A percentile compares a stretch with the other conserved stretches of the same genome.
Conservation (phyloP, 1,140 invertebrate species). For the Drosophila grimshawi region DNA sequence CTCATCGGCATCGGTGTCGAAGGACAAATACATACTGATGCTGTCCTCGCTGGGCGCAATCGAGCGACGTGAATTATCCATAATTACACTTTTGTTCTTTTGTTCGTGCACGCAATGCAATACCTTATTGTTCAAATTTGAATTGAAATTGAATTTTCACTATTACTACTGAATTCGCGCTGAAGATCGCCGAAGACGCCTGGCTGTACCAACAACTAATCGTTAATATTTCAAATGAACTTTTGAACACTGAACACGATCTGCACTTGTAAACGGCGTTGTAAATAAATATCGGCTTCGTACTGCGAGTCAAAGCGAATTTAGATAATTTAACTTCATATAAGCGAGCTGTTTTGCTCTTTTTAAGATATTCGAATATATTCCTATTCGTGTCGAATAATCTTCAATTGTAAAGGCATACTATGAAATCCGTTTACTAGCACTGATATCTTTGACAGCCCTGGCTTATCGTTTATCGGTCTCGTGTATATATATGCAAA, state of each 20-base stretch:
- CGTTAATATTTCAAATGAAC: constrained; percentile 73
- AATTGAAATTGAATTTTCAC: constrained; percentile 23
- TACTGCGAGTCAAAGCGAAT: neutral
- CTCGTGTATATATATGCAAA: neutral
- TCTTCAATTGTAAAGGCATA: neutral
- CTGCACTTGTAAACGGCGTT: constrained; percentile 27
- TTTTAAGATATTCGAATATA: neutral
- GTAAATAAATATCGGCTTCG: constrained; percentile 15
- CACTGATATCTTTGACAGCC: constrained; percentile 1
- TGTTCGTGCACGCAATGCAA: neutral
- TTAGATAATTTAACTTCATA: neutral
- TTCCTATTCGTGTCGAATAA: neutral
- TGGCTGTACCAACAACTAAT: constrained; percentile 64
- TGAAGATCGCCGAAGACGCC: constrained; percentile 51
- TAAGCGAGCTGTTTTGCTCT: neutral
- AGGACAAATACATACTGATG: constrained; percentile 75
- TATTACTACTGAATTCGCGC: constrained; percentile 1
- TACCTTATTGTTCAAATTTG: neutral
- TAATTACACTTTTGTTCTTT: constrained; percentile 9
- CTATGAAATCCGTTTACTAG: neutral
- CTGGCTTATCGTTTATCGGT: constrained; percentile 13
- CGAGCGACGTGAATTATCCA: constrained; percentile 66
- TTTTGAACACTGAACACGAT: constrained; percentile 64
- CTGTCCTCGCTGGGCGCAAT: constrained; percentile 59
- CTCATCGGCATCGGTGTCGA: constrained; percentile 57